Evolutionary conservation across 1,140 invertebrate genomes (phyloP).

Genomic region (Triops longicaudatus): DNA sequence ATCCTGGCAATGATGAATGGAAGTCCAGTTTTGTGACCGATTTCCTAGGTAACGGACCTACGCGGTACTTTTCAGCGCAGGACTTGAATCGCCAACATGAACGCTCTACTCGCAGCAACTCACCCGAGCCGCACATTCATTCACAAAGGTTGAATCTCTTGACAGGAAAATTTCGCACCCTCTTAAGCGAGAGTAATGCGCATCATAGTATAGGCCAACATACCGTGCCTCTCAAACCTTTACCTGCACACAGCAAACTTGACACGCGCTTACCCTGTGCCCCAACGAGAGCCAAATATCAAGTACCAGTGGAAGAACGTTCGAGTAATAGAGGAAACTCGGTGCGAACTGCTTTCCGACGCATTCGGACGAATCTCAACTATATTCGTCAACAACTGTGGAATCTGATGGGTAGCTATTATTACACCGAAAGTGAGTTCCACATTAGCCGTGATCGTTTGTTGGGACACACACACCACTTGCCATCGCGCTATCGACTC

Average conservation of each 20-base stretch:
- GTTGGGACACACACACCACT: background rate
- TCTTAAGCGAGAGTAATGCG: background rate
- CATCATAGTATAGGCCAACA: background rate
- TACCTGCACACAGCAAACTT: background rate
- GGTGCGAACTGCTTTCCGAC: background rate
- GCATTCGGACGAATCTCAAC: background rate
- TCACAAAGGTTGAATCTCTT: background rate
- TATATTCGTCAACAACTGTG: background rate
- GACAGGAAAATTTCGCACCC: background rate
- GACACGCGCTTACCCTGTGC: background rate
- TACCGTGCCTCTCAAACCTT: background rate
- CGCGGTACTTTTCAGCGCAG: background rate
- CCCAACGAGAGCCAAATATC: background rate
- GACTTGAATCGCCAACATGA: background rate
- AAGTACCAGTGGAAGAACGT: background rate
- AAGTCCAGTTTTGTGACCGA: background rate
- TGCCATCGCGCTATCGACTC: constrained; percentile 58
- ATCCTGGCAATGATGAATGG: background rate
- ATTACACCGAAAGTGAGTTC: background rate
- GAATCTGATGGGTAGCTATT: background rate
- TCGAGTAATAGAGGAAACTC: background rate
- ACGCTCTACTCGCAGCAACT: background rate
- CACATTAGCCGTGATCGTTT: background rate
- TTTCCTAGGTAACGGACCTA: background rate
- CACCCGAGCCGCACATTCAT: background rate